Percentiles rank a stretch among this genome's conserved stretches.
Evolutionary conservation across 2,797 vertebrate genomes (phyloP).

Genomic region (Hemibagrus guttatus): DNA sequence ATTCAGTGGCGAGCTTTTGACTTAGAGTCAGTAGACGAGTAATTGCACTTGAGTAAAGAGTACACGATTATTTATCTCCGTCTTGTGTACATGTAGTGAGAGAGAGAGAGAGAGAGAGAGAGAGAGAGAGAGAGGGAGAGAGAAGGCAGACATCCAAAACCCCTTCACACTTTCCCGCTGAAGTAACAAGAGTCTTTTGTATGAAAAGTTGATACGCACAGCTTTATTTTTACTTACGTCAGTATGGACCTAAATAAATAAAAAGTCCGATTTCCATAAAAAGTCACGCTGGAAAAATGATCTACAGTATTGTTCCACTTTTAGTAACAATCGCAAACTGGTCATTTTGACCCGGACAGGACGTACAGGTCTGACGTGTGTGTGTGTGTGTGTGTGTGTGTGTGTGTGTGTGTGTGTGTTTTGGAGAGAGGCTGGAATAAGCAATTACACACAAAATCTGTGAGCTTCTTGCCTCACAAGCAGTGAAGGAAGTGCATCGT

Average conservation of each 20-base stretch:
- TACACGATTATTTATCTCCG: neutral
- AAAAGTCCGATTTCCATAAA: neutral
- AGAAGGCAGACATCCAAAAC: neutral
- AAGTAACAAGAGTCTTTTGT: conserved; percentile 20
- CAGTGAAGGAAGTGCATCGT: conserved; percentile 71
- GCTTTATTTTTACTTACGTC: neutral
- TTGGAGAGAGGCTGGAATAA: conserved; percentile 23
- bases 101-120: no score
- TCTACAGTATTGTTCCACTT: neutral
- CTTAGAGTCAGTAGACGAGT: neutral
- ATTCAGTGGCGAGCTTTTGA: neutral
- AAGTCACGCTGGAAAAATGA: neutral
- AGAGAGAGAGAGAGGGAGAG: no score
- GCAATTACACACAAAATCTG: conserved; percentile 61
- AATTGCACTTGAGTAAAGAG: neutral
- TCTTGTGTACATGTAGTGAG: neutral
- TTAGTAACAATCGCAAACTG: conserved; percentile 11
- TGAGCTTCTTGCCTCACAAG: conserved; percentile 56
- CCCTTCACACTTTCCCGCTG: neutral
- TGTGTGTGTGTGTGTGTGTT: conserved; percentile 25
- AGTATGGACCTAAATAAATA: neutral
- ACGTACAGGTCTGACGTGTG: neutral
- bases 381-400: conserved; percentile 6
- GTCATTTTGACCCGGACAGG: conserved; percentile 2
- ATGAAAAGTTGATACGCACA: neutral